Conservation (phyloP, 2,797 vertebrate genomes). For the Manis crassicaudata region DNA sequence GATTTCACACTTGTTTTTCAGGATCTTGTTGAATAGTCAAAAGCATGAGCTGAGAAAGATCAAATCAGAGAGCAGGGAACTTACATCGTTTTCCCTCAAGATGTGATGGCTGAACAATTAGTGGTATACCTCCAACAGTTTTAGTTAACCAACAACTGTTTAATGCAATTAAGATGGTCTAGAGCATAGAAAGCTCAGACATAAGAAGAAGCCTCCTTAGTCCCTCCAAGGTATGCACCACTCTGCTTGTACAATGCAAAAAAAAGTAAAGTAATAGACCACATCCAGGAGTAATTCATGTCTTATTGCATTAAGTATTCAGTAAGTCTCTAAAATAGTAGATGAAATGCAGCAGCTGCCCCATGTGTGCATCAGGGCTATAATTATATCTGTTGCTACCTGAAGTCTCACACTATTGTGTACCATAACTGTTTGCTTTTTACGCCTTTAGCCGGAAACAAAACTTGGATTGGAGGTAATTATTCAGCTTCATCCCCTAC, state of each 20-base stretch:
- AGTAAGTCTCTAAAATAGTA: conserved; percentile 8
- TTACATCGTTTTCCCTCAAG: background rate
- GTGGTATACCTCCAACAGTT: background rate
- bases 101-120: conserved; percentile 19
- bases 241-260: background rate
- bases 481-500: conserved; percentile 53
- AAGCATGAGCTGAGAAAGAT: background rate
- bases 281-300: background rate
- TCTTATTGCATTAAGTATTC: background rate
- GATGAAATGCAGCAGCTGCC: background rate
- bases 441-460: background rate
- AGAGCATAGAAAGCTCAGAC: background rate
- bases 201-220: background rate
- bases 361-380: background rate
- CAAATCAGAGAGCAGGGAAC: background rate
- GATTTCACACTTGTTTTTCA: conserved; percentile 46
- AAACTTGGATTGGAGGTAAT: conserved; percentile 47
- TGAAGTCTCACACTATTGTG: background rate
- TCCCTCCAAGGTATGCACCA: background rate
- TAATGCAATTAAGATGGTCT: conserved; percentile 51
- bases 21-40: background rate
- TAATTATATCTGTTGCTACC: background rate
- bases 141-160: conserved; percentile 27
- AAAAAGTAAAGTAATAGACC: background rate
- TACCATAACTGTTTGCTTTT: background rate